Evolutionary conservation across 92 coral and sea anemone species (phyloP), one percentile per base, ranked within the genome.

Genomic region (Pocillopora grandis): DNA sequence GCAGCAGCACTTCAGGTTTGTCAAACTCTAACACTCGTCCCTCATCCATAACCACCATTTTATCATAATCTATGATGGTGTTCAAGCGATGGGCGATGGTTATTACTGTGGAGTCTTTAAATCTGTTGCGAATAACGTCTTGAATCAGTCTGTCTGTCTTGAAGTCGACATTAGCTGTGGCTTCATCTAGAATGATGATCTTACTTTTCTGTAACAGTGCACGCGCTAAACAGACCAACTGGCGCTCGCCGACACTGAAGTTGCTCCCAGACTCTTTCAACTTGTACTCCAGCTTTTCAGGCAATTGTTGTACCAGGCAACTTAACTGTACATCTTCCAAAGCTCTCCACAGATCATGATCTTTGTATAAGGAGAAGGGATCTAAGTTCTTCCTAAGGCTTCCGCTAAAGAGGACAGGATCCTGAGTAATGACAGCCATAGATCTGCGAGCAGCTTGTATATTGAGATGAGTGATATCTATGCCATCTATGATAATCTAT

Each of bases 401-500:
- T 36, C 94, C 94, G 56, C 86, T 73, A 48, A 91, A 91, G 12
- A 91, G 91, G 18, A 91, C 89, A 61, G 92, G 92, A 48, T 88
- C 85, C 75, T 91, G 94, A 5, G 94, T 78, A 42, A 91, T 88
- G 1, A 83, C 86, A 15, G 90, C 77, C 71, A 91, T 82, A 12
- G 85, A 63, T 31, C 85, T 20, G 55, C 94, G 89, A 9, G 87
- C 58, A 12, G 76, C 88, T 57, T 80, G 87, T 3, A 91, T 78
- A 75, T 88, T 88, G 18, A 91, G 78, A 67, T 77, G 66, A 60
- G 66, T 72, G 76, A 88, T 76, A 62, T 69, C 75, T 0, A 85
- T 71, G 2, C 86, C 88, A 68, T 88, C 92, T 12, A 91, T 78
- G 61, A 80, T 60, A 5, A 90, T 35, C 86, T 83, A 36, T 2